Evolutionary conservation across 2,113 vertebrate genomes (phyloP).

Genomic region (Megaleporinus macrocephalus): DNA sequence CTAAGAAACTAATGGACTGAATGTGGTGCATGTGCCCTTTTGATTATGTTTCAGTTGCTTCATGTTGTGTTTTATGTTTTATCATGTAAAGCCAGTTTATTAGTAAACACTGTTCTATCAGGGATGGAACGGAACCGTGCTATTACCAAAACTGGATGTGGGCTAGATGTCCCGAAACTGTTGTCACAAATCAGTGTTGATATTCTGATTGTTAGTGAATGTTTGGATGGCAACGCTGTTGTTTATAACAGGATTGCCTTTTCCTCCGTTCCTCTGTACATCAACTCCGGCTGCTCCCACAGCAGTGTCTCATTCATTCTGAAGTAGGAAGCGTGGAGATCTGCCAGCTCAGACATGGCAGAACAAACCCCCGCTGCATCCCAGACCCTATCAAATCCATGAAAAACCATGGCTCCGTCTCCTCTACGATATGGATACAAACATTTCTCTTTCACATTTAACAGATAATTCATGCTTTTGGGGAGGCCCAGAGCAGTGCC

Average conservation of each 20-base stretch:
- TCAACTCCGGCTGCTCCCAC: conserved; percentile 11
- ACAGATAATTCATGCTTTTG: conserved; percentile 38
- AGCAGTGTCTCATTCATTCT: conserved; percentile 39
- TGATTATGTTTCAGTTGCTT: no score
- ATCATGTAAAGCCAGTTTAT: no score
- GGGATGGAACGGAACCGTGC: not conserved
- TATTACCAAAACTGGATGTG: not conserved
- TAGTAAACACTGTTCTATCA: not conserved
- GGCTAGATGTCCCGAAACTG: no score
- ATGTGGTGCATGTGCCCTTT: no score
- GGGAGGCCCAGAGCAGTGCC: conserved; percentile 23
- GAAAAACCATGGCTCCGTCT: conserved; percentile 45
- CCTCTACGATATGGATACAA: conserved; percentile 41
- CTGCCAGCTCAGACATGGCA: conserved; percentile 45
- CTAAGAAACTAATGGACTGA: no score
- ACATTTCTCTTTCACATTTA: conserved; percentile 33
- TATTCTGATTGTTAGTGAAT: no score
- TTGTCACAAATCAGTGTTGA: no score
- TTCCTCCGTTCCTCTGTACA: conserved; percentile 21
- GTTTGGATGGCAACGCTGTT: conserved; percentile 48
- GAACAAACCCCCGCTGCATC: conserved; percentile 16
- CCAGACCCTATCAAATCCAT: conserved; percentile 40
- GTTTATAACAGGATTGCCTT: conserved; percentile 56
- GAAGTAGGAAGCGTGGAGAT: conserved; percentile 28
- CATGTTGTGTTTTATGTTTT: no score